phyloP scores from a whole-genome alignment of 2,888 invertebrate species.

The Zhuqinia jingwanae region DNA sequence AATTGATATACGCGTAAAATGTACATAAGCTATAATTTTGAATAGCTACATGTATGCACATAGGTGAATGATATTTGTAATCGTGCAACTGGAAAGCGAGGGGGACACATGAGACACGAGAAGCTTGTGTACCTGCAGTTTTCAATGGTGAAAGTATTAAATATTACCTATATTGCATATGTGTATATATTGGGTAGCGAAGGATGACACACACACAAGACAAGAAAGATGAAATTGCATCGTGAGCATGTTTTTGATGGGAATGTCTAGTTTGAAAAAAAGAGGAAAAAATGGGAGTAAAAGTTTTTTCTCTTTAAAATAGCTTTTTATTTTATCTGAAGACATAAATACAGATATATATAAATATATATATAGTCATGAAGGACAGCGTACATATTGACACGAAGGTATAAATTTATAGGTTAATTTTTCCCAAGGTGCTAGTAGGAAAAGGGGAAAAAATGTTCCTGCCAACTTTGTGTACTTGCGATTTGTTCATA shows the following conservation, averaged over 20 bases:
- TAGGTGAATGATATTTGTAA: too few species aligned
- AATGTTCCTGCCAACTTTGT: neutral
- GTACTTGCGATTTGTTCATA: neutral
- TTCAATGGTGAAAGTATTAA: neutral
- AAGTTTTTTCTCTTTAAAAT: too few species aligned
- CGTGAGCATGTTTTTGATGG: constrained; percentile 38
- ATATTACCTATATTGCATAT: too few species aligned
- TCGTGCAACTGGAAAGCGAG: too few species aligned
- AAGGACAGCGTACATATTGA: neutral
- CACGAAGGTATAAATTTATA: constrained; percentile 12
- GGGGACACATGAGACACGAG: neutral
- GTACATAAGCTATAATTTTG: too few species aligned
- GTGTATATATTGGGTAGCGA: too few species aligned
- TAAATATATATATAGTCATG: neutral
- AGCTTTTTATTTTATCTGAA: too few species aligned
- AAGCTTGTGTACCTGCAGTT: constrained; percentile 5
- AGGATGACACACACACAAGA: neutral
- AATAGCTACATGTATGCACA: too few species aligned
- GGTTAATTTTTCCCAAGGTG: constrained; percentile 39
- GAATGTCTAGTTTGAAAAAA: too few species aligned
- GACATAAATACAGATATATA: neutral
- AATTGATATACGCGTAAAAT: too few species aligned
- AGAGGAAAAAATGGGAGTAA: constrained; percentile 17
- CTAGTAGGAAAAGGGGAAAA: neutral
- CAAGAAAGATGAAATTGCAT: constrained; percentile 31